Percentiles rank a stretch among this genome's conserved stretches.
Evolutionary conservation across 2,797 vertebrate genomes (phyloP).

Genomic region (Scomberomorus guttatus): DNA sequence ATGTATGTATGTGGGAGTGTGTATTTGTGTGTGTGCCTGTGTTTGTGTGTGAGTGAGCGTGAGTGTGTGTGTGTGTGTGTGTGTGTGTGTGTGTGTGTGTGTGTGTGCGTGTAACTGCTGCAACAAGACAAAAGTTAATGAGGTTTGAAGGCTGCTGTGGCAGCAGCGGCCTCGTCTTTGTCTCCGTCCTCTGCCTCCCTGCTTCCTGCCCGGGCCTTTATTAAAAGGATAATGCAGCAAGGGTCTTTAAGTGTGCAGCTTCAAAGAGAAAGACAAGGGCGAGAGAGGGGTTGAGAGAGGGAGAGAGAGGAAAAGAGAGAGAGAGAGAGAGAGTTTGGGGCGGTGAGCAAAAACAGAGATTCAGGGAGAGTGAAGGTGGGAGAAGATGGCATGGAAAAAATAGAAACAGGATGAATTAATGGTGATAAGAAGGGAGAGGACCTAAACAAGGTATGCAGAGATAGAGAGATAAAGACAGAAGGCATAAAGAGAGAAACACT

Average conservation of each 20-base stretch:
- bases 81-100: conserved; percentile 6
- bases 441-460: conserved; percentile 31
- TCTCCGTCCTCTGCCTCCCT: conserved; percentile 81
- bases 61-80: conserved; percentile 27
- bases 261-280: conserved; percentile 78
- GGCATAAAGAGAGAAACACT: conserved; percentile 4
- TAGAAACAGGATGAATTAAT: conserved; percentile 27
- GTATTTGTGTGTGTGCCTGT: conserved; percentile 4
- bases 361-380: not conserved
- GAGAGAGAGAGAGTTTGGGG: conserved; percentile 35
- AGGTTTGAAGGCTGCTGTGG: conserved; percentile 86
- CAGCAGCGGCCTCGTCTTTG: conserved; percentile 81
- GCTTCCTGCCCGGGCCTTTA: conserved; percentile 83
- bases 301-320: conserved; percentile 34
- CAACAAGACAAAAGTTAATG: conserved; percentile 89
- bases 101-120: conserved; percentile 51
- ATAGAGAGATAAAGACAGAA: conserved; percentile 26
- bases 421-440: conserved; percentile 26
- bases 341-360: conserved; percentile 28
- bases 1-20: conserved; percentile 14
- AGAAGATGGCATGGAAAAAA: conserved; percentile 14
- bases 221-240: conserved; percentile 84
- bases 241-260: conserved; percentile 87
- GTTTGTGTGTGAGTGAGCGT: too few species aligned
- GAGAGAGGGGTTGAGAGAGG: conserved; percentile 45